A percentile compares a stretch with the other conserved stretches of the same genome.
These are phyloP conservation scores for Temnopleurus reevesii DNA, from an alignment of 53 echinoderm and acorn worm genomes.

Conservation along the genomic window DNA sequence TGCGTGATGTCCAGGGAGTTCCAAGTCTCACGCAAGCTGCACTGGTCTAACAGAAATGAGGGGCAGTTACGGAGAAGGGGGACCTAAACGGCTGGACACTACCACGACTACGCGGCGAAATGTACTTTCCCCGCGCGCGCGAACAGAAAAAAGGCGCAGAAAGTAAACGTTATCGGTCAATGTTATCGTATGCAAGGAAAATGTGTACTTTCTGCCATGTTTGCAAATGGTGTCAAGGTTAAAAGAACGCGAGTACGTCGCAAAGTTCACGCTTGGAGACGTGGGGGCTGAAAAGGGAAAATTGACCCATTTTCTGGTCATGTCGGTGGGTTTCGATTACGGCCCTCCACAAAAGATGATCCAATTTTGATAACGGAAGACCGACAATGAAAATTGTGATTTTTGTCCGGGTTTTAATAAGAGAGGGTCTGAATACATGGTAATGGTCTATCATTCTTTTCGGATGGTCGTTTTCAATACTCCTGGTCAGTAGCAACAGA, in stretches of 20 bases:
- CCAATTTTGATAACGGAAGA: conserved; percentile 24
- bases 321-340: not conserved
- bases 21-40: not conserved
- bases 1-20: conserved; percentile 20
- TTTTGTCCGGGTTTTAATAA: not conserved
- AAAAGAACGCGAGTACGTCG: conserved; percentile 11
- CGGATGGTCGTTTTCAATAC: not conserved
- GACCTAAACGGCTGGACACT: not conserved
- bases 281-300: not conserved
- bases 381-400: not conserved
- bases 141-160: not conserved
- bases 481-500: conserved; percentile 6
- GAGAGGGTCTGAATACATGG: conserved; percentile 3
- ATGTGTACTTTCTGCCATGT: conserved; percentile 51
- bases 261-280: conserved; percentile 27
- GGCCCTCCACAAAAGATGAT: conserved; percentile 22
- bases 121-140: too few species aligned
- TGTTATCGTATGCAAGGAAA: conserved; percentile 44
- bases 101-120: not conserved
- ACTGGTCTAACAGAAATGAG: not conserved
- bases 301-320: conserved; percentile 18
- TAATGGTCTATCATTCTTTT: not conserved
- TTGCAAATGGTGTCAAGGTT: not conserved
- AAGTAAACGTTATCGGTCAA: conserved; percentile 32
- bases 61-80: not conserved